A percentile compares a stretch with the other conserved stretches of the same genome.
phyloP scores from a whole-genome alignment of 2,797 vertebrate species.

The Sciurus vulgaris region DNA sequence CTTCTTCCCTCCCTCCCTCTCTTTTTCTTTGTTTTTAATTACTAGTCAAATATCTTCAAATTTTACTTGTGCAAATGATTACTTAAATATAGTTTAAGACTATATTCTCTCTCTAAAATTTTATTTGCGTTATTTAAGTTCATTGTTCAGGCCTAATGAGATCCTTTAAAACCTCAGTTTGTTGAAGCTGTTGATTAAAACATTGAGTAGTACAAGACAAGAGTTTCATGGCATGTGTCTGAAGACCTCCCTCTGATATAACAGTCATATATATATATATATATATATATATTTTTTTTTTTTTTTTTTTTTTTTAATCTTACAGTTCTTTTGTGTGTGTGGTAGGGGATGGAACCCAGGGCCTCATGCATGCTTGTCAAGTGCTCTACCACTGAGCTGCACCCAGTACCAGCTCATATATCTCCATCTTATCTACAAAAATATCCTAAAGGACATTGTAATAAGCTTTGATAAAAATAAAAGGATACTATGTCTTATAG shows the following conservation, averaged over 20 bases:
- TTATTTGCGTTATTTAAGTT: slow-evolving; percentile 27
- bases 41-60: slow-evolving; percentile 15
- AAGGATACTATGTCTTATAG: neutral
- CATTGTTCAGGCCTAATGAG: neutral
- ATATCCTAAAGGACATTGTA: neutral
- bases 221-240: neutral
- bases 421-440: neutral
- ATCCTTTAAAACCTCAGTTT: slow-evolving; percentile 41
- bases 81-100: neutral
- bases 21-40: neutral
- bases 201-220: neutral
- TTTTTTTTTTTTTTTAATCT: no score
- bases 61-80: neutral
- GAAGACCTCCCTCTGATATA: neutral
- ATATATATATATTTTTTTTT: neutral
- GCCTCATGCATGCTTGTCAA: no score
- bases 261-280: neutral
- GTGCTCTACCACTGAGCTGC: no score
- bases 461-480: slow-evolving; percentile 31
- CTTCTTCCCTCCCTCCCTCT: neutral
- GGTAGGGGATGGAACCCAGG: no score
- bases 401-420: neutral
- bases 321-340: no score
- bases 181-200: slow-evolving; percentile 6
- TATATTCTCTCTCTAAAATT: slow-evolving; percentile 6